phyloP scores from a whole-genome alignment of 2,113 vertebrate species.

The Clupea harengus region DNA sequence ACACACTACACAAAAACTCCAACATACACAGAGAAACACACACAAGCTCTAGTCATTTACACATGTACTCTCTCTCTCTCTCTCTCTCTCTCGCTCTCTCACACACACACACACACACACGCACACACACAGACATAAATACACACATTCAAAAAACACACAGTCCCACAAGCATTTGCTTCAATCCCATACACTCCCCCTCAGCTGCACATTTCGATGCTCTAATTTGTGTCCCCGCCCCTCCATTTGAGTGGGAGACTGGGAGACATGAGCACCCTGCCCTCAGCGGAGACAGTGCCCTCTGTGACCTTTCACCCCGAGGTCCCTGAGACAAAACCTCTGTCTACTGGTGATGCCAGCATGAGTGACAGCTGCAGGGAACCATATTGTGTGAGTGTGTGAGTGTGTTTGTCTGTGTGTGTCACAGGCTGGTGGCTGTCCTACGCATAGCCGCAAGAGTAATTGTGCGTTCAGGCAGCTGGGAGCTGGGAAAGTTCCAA shows the following conservation, averaged over 20 bases:
- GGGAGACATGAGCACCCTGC: slow-evolving; percentile 21
- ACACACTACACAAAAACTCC: too few species aligned
- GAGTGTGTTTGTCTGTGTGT: neutral
- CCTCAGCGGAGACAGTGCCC: slow-evolving; percentile 47
- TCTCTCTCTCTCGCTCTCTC: too few species aligned
- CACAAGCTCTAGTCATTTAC: neutral
- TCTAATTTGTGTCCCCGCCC: slow-evolving; percentile 44
- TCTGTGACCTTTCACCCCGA: slow-evolving; percentile 53
- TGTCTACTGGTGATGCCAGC: slow-evolving; percentile 48
- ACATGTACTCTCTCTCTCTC: too few species aligned
- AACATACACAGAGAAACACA: neutral
- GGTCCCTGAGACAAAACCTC: slow-evolving; percentile 52
- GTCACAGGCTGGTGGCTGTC: neutral
- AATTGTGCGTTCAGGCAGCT: too few species aligned
- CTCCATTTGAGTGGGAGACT: slow-evolving; percentile 33
- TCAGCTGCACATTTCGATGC: neutral
- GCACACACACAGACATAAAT: neutral
- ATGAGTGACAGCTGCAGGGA: slow-evolving; percentile 64
- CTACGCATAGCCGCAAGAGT: neutral
- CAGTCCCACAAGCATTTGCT: neutral
- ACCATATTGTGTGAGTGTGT: slow-evolving; percentile 20
- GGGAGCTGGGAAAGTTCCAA: too few species aligned
- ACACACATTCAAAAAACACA: slow-evolving; percentile 34
- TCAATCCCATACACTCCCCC: neutral
- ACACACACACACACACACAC: too few species aligned